Evolutionary conservation across 2,113 vertebrate species (phyloP), one percentile per base, ranked within the genome.

Genomic region (Sclerurus mexicanus): DNA sequence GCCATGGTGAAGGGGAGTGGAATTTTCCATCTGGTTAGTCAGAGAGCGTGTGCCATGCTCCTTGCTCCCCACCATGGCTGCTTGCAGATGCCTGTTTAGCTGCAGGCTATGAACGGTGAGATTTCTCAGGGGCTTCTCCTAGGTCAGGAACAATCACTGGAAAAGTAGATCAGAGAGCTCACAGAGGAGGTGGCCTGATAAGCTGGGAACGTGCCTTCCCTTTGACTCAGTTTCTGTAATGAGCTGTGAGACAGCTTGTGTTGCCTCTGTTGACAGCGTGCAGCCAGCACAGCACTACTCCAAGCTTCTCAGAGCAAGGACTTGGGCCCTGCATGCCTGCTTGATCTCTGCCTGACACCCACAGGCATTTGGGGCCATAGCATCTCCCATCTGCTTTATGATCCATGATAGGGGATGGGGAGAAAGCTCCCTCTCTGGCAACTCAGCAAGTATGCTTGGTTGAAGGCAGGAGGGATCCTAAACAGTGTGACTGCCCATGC

Each of bases 141-240:
- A 49, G 96, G 96, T 97, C 96, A 95, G 95, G 89, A 97, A 7
- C 95, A 97, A 96, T 96, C 95, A 84, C 73, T 84, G 93, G 50
- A 95, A 97, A 97, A 97, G 89, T 97, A 96, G 96, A 97, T 97
- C 96, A 97, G 72, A 35, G 89, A 95, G 92, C 96, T 97, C 96
- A 97, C 96, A 97, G 94, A 90, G 96, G 96, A 97, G 95, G 91
- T 97, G 96, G 94, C 96, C 96, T 97, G 83, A 97, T 97, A 97
- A 97, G 39, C 79, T 50, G 60, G 59, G 76, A 97, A 96, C 68
- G 76, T 94, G 93, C 94, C 80, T 97, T 93, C 94, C 89, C 95
- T 95, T 80, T 50, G 91, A 88, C 95, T 95, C 95, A 86, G 86
- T 95, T 97, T 97, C 93, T 89, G 59, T 95, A 95, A 97, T 47